phyloP scores from a whole-genome alignment of 2,888 invertebrate species.

The Drosophila tanythrix region DNA sequence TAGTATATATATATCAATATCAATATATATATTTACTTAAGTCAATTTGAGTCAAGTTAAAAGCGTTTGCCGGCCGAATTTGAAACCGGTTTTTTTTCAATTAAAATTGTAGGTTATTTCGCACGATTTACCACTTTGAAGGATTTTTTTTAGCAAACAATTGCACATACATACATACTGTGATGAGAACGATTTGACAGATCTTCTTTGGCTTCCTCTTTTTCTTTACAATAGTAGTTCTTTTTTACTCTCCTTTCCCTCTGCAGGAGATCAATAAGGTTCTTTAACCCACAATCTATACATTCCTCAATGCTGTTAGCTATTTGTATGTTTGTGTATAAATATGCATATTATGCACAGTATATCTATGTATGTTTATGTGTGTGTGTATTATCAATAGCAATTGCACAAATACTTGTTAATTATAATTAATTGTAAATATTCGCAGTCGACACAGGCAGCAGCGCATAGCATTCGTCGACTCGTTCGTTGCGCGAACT shows the following conservation, averaged over 20 bases:
- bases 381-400: constrained; percentile 16
- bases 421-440: constrained; percentile 44
- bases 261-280: not conserved
- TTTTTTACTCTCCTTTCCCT: not conserved
- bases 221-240: not conserved
- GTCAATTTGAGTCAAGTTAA: constrained; percentile 11
- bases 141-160: not conserved
- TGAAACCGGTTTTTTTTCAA: constrained; percentile 17
- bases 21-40: not conserved
- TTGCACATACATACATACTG: not conserved
- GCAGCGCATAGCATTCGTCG: not conserved
- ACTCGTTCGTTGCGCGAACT: not conserved
- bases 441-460: constrained; percentile 21
- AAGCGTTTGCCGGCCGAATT: constrained; percentile 4
- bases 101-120: constrained; percentile 1
- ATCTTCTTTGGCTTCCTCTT: not conserved
- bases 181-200: not conserved
- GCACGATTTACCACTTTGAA: constrained; percentile 4
- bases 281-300: not conserved
- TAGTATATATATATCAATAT: not conserved
- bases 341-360: not conserved
- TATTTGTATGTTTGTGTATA: not conserved
- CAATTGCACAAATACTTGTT: constrained; percentile 43
- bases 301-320: not conserved
- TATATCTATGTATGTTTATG: not conserved